Evolutionary conservation across 1,140 invertebrate genomes (phyloP).

Genomic region (Apis laboriosa): DNA sequence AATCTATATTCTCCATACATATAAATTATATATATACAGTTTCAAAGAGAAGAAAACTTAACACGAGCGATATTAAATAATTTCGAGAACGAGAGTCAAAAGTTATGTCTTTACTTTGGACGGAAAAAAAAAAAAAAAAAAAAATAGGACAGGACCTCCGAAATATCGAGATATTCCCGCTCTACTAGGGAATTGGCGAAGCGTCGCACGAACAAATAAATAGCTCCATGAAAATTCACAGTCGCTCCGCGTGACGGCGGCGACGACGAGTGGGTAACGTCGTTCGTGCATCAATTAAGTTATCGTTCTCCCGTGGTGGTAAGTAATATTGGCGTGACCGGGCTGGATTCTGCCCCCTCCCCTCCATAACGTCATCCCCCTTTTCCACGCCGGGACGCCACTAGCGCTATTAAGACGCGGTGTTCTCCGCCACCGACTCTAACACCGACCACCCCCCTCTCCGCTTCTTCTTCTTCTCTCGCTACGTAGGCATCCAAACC

Average conservation of each 20-base stretch:
- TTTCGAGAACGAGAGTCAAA: too few species aligned
- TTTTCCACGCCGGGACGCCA: conserved; percentile 52
- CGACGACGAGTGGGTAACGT: conserved; percentile 61
- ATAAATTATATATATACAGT: too few species aligned
- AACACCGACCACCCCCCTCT: conserved; percentile 51
- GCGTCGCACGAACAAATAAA: not conserved
- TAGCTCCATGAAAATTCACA: conserved; percentile 36
- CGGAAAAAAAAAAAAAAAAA: too few species aligned
- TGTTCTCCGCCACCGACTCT: conserved; percentile 59
- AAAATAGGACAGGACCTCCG: too few species aligned
- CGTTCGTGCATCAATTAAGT: conserved; percentile 70
- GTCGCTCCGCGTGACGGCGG: conserved; percentile 32
- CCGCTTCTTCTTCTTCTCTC: conserved; percentile 22
- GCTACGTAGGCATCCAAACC: conserved; percentile 38
- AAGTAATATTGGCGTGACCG: conserved; percentile 72
- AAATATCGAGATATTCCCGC: not conserved
- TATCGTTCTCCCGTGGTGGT: conserved; percentile 65
- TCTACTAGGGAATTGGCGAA: not conserved
- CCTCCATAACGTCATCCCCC: conserved; percentile 36
- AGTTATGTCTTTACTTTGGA: too few species aligned
- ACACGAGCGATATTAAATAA: too few species aligned
- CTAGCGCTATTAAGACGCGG: conserved; percentile 70
- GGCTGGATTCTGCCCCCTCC: conserved; percentile 47
- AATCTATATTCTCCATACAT: too few species aligned
- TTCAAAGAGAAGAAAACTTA: too few species aligned